Conservation (phyloP, 2,797 vertebrate species). For the Girardinus metallicus region DNA sequence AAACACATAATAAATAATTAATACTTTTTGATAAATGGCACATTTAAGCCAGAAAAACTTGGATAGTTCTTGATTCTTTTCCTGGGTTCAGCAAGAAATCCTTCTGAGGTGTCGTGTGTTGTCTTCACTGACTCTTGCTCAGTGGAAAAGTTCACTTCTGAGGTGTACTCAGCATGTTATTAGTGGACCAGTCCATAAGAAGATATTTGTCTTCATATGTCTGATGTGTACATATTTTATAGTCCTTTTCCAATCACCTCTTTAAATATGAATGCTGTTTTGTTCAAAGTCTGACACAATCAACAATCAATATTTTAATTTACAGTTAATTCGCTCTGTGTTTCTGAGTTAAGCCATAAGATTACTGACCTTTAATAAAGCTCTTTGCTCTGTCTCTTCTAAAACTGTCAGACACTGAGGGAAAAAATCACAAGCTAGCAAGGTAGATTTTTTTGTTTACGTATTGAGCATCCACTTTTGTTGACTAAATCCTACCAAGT, state of each 20-base stretch:
- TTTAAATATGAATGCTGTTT: neutral
- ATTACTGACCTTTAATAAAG: neutral
- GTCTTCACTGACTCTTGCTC: neutral
- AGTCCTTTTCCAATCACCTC: neutral
- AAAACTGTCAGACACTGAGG: no score
- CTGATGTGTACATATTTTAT: neutral
- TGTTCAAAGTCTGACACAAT: neutral
- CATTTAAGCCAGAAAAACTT: neutral
- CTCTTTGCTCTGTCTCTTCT: no score
- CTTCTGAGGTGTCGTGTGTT: neutral
- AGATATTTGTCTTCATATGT: neutral
- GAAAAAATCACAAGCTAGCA: neutral
- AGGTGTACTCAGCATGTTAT: no score
- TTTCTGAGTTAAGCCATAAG: neutral
- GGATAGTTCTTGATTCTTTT: no score
- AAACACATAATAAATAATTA: no score
- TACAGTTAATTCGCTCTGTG: neutral
- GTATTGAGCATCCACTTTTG: neutral
- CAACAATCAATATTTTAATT: neutral
- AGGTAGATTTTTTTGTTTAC: neutral
- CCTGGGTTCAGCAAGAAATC: no score
- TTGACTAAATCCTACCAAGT: neutral
- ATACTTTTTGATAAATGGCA: no score
- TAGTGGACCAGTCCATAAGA: no score
- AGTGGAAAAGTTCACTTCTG: neutral